Conservation (phyloP, 2,113 vertebrate genomes). For the Macquaria ambigua region DNA sequence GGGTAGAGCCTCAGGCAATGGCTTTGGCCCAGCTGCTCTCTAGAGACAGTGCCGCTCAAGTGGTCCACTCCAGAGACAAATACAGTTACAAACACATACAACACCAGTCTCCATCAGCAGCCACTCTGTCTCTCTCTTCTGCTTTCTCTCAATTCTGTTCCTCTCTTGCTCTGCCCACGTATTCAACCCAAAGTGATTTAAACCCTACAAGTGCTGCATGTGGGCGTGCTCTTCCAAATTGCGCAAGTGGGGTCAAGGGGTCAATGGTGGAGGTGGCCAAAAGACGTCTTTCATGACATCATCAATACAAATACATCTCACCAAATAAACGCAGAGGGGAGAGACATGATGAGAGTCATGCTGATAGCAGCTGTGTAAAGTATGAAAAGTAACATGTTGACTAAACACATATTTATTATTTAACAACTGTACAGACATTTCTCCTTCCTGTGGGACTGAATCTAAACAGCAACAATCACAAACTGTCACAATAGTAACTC, state of each 20-base stretch:
- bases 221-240: constrained; percentile 71
- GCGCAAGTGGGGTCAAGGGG: constrained; percentile 46
- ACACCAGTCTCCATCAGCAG: constrained; percentile 24
- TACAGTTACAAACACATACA: constrained; percentile 7
- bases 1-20: constrained; percentile 53
- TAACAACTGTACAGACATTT: neutral
- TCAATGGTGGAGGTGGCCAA: constrained; percentile 66
- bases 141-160: constrained; percentile 25
- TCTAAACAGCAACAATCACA: neutral
- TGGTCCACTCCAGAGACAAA: constrained; percentile 44
- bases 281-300: constrained; percentile 58
- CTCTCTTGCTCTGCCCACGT: constrained; percentile 66
- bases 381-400: neutral
- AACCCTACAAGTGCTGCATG: constrained; percentile 49
- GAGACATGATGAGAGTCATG: constrained; percentile 7
- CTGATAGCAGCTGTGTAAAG: neutral
- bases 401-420: neutral
- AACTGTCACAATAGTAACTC: constrained; percentile 7
- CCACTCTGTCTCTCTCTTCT: neutral
- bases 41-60: constrained; percentile 35
- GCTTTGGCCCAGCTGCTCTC: constrained; percentile 48
- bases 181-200: constrained; percentile 66
- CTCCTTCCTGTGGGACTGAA: neutral
- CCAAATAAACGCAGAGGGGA: constrained; percentile 42
- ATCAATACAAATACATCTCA: constrained; percentile 57